Evolutionary conservation across 2,113 vertebrate genomes (phyloP), one percentile per base, ranked within the genome.

Genomic region (Python bivittatus): DNA sequence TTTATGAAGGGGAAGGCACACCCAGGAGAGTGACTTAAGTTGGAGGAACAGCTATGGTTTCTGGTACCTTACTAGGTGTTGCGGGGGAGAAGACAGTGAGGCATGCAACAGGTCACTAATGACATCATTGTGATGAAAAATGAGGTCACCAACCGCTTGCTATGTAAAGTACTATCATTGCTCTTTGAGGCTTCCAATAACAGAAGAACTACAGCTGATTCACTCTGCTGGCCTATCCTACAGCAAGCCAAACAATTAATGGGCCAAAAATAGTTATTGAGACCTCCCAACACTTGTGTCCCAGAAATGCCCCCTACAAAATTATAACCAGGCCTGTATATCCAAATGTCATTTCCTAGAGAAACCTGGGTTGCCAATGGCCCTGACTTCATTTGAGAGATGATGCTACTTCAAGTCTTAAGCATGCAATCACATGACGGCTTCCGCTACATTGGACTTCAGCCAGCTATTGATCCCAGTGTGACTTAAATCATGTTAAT

Each of bases 401-500:
- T 95, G 95, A 91, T 94, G 90, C 79, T 89, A 2, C 84, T 94
- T 94, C 93, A 95, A 91, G 93, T 94, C 1, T 93, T 94, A 53
- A 91, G 94, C 92, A 93, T 90, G 91, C 1, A 90, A 42, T 85
- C 10, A 88, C 90, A 93, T 54, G 85, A 64, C 54, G 29, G 56
- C 94, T 94, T 54, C 90, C 23, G 92, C 56, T 97, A 94, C 94
- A 94, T 96, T 96, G 94, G 92, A 93, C 94, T 93, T 88, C 94
- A 96, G 91, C 68, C 95, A 91, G 93, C 86, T 96, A 97, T 97
- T 93, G 96, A 96, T 96, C 95, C 93, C 72, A 84, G 85, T 89
- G 88, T 90, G 95, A 91, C 95, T 96, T 96, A 93, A 96, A 96
- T 96, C 94, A 95, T 91, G 94, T 96, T 96, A 96, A 96, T 96